Conservation (phyloP, 1,140 invertebrate genomes). For the Idris sp. region DNA sequence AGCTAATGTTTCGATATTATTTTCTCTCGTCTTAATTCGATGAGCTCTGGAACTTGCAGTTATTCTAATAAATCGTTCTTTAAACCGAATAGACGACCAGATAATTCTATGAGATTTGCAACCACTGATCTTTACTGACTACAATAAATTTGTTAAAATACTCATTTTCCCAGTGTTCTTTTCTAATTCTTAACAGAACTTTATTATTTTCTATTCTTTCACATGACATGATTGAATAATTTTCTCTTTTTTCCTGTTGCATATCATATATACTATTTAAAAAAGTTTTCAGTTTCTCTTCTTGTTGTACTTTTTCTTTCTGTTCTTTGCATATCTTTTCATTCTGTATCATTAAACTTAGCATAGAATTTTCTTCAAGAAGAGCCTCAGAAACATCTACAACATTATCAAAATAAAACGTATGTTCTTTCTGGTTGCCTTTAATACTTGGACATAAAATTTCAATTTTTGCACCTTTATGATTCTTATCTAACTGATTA, state of each 20-base stretch:
- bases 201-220: neutral
- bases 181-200: neutral
- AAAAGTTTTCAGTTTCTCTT: neutral
- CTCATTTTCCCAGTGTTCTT: neutral
- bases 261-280: neutral
- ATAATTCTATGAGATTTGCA: neutral
- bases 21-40: constrained; percentile 46
- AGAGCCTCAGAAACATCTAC: too few relatives aligned
- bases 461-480: constrained; percentile 14
- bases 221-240: neutral
- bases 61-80: constrained; percentile 45
- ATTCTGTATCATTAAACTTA: too few relatives aligned
- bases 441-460: constrained; percentile 2
- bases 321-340: too few relatives aligned
- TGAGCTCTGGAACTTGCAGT: constrained; percentile 50
- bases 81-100: constrained; percentile 18
- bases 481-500: constrained; percentile 36
- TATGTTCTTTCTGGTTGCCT: neutral
- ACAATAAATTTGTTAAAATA: neutral
- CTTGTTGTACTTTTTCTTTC: neutral
- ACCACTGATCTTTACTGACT: neutral
- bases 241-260: neutral
- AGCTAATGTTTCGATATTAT: too few relatives aligned
- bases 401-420: neutral
- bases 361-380: too few relatives aligned